These are phyloP conservation scores for Coryphaenoides rupestris DNA, from an alignment of 2,113 vertebrate species.

Conservation along the genomic window DNA sequence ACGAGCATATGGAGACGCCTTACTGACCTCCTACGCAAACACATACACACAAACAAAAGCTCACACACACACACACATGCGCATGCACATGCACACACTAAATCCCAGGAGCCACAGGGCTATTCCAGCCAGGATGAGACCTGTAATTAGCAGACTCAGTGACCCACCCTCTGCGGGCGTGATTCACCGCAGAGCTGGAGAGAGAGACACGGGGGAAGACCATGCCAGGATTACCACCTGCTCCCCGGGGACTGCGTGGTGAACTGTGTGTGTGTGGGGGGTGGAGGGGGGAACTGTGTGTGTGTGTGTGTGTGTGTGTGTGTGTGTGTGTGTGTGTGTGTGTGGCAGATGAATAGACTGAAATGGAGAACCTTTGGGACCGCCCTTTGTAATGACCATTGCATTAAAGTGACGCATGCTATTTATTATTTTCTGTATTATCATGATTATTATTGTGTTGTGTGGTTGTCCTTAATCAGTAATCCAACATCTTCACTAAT, in stretches of 20 bases:
- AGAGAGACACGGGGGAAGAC: conserved; percentile 43
- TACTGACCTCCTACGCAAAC: too few relatives aligned
- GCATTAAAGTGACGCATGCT: too few relatives aligned
- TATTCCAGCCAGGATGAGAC: conserved; percentile 13
- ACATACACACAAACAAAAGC: not conserved
- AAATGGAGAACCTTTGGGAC: too few relatives aligned
- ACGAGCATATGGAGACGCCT: too few relatives aligned
- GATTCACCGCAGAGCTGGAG: conserved; percentile 25
- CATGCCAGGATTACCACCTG: conserved; percentile 25
- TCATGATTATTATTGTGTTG: too few relatives aligned
- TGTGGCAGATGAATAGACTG: too few relatives aligned
- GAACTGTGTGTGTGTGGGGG: conserved; percentile 12
- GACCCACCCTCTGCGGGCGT: conserved; percentile 34
- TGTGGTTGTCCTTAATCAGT: too few relatives aligned
- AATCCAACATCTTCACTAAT: too few relatives aligned
- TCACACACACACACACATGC: conserved; percentile 11
- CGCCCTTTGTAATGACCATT: too few relatives aligned
- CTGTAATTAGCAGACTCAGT: conserved; percentile 45
- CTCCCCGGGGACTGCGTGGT: conserved; percentile 26
- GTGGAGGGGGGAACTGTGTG: conserved; percentile 29
- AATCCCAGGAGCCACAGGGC: too few relatives aligned
- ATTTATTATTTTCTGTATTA: too few relatives aligned
- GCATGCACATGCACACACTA: conserved; percentile 26
- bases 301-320: not conserved
- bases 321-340: too few relatives aligned